Evolutionary conservation across 1,140 invertebrate species (phyloP).

Genomic region (Phymorhynchus buccinoides): DNA sequence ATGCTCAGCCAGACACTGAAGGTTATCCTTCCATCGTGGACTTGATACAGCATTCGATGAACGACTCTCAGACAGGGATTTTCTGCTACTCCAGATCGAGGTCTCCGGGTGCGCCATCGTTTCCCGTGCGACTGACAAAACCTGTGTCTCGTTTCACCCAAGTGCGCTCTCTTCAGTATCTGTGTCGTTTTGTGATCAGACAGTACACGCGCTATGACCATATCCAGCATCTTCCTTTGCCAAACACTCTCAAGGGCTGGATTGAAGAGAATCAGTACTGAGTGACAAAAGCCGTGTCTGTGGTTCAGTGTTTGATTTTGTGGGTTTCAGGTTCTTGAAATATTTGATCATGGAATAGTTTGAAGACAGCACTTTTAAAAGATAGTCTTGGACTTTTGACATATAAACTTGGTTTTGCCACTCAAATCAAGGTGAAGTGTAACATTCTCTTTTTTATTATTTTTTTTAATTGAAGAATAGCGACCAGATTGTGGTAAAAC

Average conservation of each 20-base stretch:
- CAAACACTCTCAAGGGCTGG: conserved; percentile 80
- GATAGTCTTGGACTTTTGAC: no score
- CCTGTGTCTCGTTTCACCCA: conserved; percentile 84
- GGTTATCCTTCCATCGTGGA: conserved; percentile 81
- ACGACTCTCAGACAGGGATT: conserved; percentile 80
- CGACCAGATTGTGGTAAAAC: no score
- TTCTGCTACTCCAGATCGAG: conserved; percentile 83
- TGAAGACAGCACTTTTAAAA: no score
- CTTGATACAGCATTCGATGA: conserved; percentile 82
- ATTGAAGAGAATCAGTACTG: conserved; percentile 73
- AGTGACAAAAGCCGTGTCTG: background rate
- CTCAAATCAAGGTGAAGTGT: no score
- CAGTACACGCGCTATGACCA: conserved; percentile 82
- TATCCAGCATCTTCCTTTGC: conserved; percentile 82
- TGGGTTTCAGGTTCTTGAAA: no score
- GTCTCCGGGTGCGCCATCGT: conserved; percentile 80
- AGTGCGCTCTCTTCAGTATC: conserved; percentile 82
- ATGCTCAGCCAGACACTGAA: conserved; percentile 79
- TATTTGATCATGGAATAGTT: no score
- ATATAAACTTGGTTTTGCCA: no score
- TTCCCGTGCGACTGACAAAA: conserved; percentile 82
- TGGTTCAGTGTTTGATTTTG: no score
- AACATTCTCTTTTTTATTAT: no score
- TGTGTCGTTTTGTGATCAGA: conserved; percentile 86
- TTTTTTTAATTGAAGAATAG: no score